Evolutionary conservation across 2,113 vertebrate species (phyloP).

Genomic region (Bungarus multicinctus): DNA sequence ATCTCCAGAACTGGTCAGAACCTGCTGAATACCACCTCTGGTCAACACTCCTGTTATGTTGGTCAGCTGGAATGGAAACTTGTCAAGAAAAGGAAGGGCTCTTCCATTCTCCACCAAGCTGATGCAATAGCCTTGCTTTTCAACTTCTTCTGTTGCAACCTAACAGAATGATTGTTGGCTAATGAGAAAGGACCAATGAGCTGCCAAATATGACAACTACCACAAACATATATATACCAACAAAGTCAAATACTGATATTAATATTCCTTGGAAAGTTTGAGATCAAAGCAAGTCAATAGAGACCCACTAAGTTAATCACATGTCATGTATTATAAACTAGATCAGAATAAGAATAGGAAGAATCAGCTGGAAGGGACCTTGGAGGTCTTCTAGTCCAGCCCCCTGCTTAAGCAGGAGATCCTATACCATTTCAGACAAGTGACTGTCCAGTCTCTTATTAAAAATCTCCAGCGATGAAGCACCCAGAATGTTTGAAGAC

Average conservation of each 20-base stretch:
- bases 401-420: too few species aligned
- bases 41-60: neutral
- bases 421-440: too few species aligned
- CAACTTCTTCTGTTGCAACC: neutral
- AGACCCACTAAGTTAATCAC: neutral
- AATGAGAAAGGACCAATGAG: neutral
- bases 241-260: neutral
- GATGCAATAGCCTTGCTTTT: neutral
- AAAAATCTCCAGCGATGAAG: too few species aligned
- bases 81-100: neutral
- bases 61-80: neutral
- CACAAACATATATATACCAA: neutral
- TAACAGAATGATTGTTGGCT: neutral
- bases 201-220: neutral
- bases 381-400: too few species aligned
- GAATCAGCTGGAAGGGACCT: too few species aligned
- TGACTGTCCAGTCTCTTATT: too few species aligned
- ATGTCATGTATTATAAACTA: neutral
- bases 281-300: neutral
- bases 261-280: neutral
- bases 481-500: too few species aligned
- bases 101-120: neutral
- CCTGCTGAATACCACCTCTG: too few species aligned
- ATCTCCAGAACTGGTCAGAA: too few species aligned
- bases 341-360: too few species aligned